Base-by-base conservation (phyloP, 2,888 invertebrate genomes). In the Epinotia demarniana region DNA sequence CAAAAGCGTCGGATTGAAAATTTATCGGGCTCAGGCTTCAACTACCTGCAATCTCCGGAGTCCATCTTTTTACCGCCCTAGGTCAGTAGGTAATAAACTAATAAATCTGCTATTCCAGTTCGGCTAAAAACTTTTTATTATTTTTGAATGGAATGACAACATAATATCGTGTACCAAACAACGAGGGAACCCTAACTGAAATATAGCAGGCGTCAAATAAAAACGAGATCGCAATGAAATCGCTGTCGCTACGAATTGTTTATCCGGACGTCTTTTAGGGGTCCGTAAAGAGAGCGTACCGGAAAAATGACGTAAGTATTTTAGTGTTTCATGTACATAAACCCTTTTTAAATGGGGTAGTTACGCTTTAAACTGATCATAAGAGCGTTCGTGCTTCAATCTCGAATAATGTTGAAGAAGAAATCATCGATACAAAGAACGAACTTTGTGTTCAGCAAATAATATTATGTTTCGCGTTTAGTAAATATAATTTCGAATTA, bases 151-250 rank as follows among this genome's bases (percentile, higher is more conserved):
- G 18, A n/a, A 13, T 1, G 18, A 18, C 13, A 1, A n/a, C 55
- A 18, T 19, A 27, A 18, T 19, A 27, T 33, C 13, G 11, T 33
- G 53, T 33, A 9, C 67, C 3, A 9, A 46, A n/a, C 13, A 16
- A 60, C 39, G 19, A 43, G 23, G 74, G 70, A 74, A 74, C 76
- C 68, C 74, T 60, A 77, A 77, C 53, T 61, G 77, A 78, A 82
- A 83, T 82, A 81, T 83, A 79, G 83, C 79, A 80, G 79, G 81
- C 79, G 75, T 82, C 75, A 75, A 76, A 80, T 79, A 82, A 82
- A 82, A 84, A 80, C 72, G 77, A 78, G 76, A 63, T 77, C 71
- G 75, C 79, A 77, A 73, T 72, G 78, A 72, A 75, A 75, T 75
- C 75, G 75, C 72, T 75, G 55, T 75, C 62, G 75, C 75, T 75